Conservation (phyloP, 37 sponge, comb jelly and placozoan species). For the Lycopodina hypogea region DNA sequence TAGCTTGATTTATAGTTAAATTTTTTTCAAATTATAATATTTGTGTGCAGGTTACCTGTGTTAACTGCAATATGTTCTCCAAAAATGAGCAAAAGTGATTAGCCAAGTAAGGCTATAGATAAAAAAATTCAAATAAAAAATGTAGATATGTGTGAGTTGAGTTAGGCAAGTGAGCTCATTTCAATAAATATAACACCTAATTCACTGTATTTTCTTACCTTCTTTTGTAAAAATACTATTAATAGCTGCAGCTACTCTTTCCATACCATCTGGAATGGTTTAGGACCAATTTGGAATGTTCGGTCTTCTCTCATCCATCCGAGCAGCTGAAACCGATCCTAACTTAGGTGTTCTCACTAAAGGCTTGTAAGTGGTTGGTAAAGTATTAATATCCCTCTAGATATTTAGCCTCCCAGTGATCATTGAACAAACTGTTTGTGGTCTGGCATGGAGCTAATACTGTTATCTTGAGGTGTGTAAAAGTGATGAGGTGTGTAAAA, state of each 20-base stretch:
- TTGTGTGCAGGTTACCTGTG: conserved; percentile 3
- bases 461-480: too few species aligned
- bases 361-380: conserved; percentile 65
- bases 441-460: too few species aligned
- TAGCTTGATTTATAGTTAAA: too few species aligned
- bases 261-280: conserved; percentile 97
- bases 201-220: neutral
- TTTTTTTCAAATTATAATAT: too few species aligned
- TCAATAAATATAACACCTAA: neutral
- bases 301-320: conserved; percentile 93
- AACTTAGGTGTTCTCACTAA: conserved; percentile 91
- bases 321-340: conserved; percentile 95
- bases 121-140: too few species aligned
- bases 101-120: conserved; percentile 50
- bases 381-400: too few species aligned
- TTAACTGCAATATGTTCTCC: conserved; percentile 71
- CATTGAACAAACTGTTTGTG: too few species aligned
- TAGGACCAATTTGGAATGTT: conserved; percentile 99
- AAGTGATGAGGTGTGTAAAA: too few species aligned
- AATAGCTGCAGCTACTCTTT: conserved; percentile 39
- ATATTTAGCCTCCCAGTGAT: too few species aligned
- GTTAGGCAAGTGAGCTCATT: neutral
- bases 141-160: neutral
- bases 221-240: too few species aligned
- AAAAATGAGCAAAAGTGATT: conserved; percentile 45